phyloP scores from a whole-genome alignment of 2,113 vertebrate genomes.

The Sceloporus undulatus region DNA sequence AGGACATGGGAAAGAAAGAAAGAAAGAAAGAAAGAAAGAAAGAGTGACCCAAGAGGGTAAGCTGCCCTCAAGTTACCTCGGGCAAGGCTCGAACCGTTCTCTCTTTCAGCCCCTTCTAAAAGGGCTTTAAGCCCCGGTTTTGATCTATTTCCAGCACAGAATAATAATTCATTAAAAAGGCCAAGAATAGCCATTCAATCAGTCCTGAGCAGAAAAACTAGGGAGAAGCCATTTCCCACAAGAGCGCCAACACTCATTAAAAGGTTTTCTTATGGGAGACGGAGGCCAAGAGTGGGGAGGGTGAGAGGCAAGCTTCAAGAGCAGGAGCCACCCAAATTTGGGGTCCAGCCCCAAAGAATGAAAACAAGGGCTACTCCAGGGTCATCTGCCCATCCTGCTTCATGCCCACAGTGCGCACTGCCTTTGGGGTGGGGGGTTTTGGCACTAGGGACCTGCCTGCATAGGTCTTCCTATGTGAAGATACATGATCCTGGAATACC shows the following conservation, averaged over 20 bases:
- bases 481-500: no score
- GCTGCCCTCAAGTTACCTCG: not conserved
- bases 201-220: not conserved
- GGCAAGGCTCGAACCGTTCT: not conserved
- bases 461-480: no score
- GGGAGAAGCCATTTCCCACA: not conserved
- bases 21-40: not conserved
- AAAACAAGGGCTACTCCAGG: no score
- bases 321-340: not conserved
- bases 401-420: no score
- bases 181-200: not conserved
- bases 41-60: not conserved
- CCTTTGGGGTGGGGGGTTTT: no score
- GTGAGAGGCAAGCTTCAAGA: not conserved
- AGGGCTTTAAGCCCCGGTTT: not conserved
- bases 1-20: not conserved
- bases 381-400: no score
- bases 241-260: not conserved
- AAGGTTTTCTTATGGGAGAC: not conserved
- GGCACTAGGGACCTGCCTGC: no score
- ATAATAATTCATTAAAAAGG: not conserved
- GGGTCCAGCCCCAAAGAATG: not conserved
- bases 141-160: conserved; percentile 16
- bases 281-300: no score
- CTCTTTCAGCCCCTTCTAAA: not conserved